A percentile compares a stretch with the other conserved stretches of the same genome.
These are phyloP conservation scores for Rallus crepitans DNA, from an alignment of 2,797 vertebrate genomes.

Conservation along the genomic window DNA sequence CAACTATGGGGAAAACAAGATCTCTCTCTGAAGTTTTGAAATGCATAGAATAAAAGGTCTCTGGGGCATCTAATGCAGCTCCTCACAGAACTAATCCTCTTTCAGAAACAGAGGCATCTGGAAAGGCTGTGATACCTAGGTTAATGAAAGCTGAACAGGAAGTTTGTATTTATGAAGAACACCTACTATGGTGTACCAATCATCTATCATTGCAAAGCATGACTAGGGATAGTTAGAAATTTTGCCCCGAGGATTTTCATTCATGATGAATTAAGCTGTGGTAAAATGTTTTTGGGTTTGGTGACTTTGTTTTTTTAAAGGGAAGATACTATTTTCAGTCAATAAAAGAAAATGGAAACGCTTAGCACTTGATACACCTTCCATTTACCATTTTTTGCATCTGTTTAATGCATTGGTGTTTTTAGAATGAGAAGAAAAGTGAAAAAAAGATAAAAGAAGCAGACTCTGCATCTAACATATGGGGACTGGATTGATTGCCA, in stretches of 20 bases:
- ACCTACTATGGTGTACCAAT: not conserved
- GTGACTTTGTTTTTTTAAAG: not conserved
- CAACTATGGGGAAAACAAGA: not conserved
- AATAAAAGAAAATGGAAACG: not conserved
- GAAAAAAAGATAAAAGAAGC: not conserved
- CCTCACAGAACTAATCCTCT: not conserved
- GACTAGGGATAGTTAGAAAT: not conserved
- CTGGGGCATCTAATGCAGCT: not conserved
- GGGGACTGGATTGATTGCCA: not conserved
- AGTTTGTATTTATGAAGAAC: accelerated
- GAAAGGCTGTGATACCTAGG: not conserved
- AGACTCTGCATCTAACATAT: not conserved
- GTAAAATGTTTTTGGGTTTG: not conserved
- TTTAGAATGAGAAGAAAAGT: not conserved
- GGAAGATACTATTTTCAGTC: not conserved
- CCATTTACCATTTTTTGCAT: not conserved
- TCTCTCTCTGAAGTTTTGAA: not conserved
- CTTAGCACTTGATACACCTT: not conserved
- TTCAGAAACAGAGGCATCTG: not conserved
- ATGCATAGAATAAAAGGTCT: not conserved
- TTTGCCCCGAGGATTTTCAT: not conserved
- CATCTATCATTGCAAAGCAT: not conserved
- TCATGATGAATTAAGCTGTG: not conserved
- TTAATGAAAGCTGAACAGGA: not conserved
- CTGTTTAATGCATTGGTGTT: not conserved